Base-by-base conservation (phyloP, 2,888 invertebrate genomes). In the Alloplasta piceator region DNA sequence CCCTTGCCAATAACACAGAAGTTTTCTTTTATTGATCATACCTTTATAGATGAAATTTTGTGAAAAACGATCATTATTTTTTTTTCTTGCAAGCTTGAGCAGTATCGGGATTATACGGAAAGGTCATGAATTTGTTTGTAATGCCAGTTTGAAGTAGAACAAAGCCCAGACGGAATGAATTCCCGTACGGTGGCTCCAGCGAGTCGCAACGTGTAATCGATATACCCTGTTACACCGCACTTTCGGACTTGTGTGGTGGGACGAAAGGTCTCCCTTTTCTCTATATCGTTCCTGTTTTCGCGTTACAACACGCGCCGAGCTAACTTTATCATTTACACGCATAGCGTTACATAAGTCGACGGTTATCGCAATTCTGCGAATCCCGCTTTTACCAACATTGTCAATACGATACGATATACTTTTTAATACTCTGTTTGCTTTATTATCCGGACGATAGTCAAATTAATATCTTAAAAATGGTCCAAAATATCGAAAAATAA, bases 161-260 rank as follows among this genome's bases (percentile, higher is more conserved):
- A 75, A 78, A 82, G 73, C 64, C 64, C 83, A 76, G 81, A 82
- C 78, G 50, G 26, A 81, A 71, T 76, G 76, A 76, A 74, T 80
- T 70, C 66, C 36, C 72, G 1, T 26, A 67, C 52, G 43, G 70
- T 52, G 73, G 77, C 73, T 77, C 77, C 73, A 66, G 73, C 46
- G 46, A 81, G 81, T 77, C 78, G 78, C 76, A 58, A 41, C 79
- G 81, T 83, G 81, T 83, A 83, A 83, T 83, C 83, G 81, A 83
- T 83, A 26, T 26, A 81, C 76, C 61, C 74, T 73, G 75, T 66
- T 68, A 63, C 68, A 70, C 58, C 56, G 68, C 43, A 68, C 73
- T 50, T 26, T 48, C 68, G 39, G 26, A 64, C 55, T 56, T 66
- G 48, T 60, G 66, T 61, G 64, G 61, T 64, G 52, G 5, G 7